Percentiles rank a stretch among this genome's conserved stretches.
Conservation (phyloP, 2,113 vertebrate genomes). For the Pelvicachromis taeniatus region DNA sequence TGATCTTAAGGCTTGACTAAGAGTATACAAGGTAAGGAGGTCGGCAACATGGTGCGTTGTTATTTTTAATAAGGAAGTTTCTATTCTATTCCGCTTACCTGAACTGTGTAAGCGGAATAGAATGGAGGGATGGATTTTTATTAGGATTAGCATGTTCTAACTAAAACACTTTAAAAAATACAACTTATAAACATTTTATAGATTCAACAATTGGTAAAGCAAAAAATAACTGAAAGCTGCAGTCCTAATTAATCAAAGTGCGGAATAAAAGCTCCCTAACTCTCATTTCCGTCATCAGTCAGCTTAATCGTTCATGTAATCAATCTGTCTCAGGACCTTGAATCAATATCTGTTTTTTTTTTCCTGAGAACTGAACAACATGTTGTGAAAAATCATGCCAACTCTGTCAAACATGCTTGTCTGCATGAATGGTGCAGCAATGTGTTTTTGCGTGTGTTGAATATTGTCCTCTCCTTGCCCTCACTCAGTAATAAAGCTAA, state of each 20-base stretch:
- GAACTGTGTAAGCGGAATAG: not conserved
- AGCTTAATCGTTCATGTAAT: not conserved
- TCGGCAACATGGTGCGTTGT: not conserved
- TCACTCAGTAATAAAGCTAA: constrained; percentile 1
- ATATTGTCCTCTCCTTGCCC: not conserved
- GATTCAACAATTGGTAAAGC: not conserved
- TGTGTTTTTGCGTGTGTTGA: not conserved
- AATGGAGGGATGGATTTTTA: not conserved
- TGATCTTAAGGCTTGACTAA: no score
- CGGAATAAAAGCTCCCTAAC: not conserved
- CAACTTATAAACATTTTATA: not conserved
- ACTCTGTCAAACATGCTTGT: not conserved
- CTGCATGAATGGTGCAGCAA: not conserved
- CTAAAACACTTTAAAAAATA: not conserved
- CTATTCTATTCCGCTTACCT: no score
- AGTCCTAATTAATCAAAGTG: not conserved
- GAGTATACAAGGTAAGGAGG: no score
- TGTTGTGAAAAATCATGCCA: not conserved
- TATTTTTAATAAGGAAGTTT: not conserved
- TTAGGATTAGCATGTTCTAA: not conserved
- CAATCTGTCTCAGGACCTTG: not conserved
- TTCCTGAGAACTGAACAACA: not conserved
- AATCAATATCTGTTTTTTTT: not conserved
- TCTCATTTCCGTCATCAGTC: not conserved
- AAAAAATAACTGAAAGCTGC: not conserved